Conservation (phyloP, 2,797 vertebrate species). For the Rhabdomys pumilio region DNA sequence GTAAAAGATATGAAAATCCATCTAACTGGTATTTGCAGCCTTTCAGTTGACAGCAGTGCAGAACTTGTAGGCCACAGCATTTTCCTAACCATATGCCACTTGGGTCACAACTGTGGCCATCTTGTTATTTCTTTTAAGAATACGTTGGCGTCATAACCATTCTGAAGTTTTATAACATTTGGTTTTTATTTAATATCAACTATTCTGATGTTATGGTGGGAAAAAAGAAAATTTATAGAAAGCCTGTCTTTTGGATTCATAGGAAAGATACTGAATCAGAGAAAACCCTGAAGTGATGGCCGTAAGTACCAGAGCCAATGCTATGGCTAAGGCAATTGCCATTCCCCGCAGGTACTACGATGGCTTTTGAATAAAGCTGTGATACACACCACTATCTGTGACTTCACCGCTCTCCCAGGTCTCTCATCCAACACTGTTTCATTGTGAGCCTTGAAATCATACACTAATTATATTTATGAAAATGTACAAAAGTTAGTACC, state of each 20-base stretch:
- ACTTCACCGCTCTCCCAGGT: constrained; percentile 59
- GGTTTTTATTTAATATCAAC: constrained; percentile 75
- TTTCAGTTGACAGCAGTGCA: constrained; percentile 69
- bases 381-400: constrained; percentile 64
- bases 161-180: constrained; percentile 66
- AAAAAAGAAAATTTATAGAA: constrained; percentile 82
- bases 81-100: constrained; percentile 10
- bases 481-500: constrained; percentile 2
- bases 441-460: constrained; percentile 66
- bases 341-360: constrained; percentile 71
- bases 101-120: not conserved
- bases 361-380: constrained; percentile 69
- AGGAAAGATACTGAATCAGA: constrained; percentile 72
- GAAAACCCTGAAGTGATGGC: constrained; percentile 72
- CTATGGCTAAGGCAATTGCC: not conserved
- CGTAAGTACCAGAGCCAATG: not conserved
- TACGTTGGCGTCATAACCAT: constrained; percentile 56
- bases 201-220: constrained; percentile 68
- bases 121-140: constrained; percentile 67
- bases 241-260: constrained; percentile 79
- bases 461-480: constrained; percentile 77
- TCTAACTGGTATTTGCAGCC: constrained; percentile 52
- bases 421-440: constrained; percentile 77
- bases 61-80: not conserved
- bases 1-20: constrained; percentile 56